Evolutionary conservation across 2,797 vertebrate species (phyloP).

Genomic region (Sebastes baramenuke): DNA sequence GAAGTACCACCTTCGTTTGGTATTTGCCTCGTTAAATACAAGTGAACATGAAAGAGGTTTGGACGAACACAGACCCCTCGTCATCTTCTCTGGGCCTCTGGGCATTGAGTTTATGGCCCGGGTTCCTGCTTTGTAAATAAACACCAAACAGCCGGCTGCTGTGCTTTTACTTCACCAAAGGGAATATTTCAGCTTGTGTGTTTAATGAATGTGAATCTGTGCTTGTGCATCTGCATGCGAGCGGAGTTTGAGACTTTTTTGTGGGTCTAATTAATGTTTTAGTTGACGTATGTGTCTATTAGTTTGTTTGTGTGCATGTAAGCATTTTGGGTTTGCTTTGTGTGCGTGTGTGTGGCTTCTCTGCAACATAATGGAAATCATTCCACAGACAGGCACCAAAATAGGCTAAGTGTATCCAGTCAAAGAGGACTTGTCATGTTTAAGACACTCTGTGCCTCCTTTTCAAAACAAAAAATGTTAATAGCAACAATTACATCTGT

Average conservation of each 20-base stretch:
- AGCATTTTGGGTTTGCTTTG: slow-evolving; percentile 6
- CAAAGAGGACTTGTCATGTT: slow-evolving; percentile 27
- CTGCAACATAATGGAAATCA: slow-evolving; percentile 21
- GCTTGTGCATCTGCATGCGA: not conserved
- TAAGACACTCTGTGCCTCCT: not conserved
- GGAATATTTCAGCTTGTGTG: slow-evolving; percentile 30
- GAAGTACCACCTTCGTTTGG: slow-evolving; percentile 28
- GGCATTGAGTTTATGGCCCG: slow-evolving; percentile 47
- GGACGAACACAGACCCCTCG: slow-evolving; percentile 21
- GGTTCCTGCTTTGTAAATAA: slow-evolving; percentile 64
- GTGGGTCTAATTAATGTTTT: slow-evolving; percentile 42
- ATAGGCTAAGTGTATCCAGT: slow-evolving; percentile 14
- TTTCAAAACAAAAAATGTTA: slow-evolving; percentile 19
- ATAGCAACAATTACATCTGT: slow-evolving; percentile 14
- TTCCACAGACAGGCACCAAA: slow-evolving; percentile 26
- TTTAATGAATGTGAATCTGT: slow-evolving; percentile 38
- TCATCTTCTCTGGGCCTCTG: slow-evolving; percentile 43
- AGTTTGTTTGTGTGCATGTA: not conserved
- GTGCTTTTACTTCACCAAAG: slow-evolving; percentile 42
- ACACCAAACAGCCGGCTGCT: slow-evolving; percentile 48
- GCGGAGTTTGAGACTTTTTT: slow-evolving; percentile 22
- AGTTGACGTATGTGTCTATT: slow-evolving; percentile 29
- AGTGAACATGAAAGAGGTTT: slow-evolving; percentile 44
- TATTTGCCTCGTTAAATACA: slow-evolving; percentile 39
- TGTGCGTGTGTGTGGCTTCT: not conserved